These are phyloP conservation scores for Dolichotis patagonum DNA, from an alignment of 2,113 vertebrate species.

Conservation along the genomic window DNA sequence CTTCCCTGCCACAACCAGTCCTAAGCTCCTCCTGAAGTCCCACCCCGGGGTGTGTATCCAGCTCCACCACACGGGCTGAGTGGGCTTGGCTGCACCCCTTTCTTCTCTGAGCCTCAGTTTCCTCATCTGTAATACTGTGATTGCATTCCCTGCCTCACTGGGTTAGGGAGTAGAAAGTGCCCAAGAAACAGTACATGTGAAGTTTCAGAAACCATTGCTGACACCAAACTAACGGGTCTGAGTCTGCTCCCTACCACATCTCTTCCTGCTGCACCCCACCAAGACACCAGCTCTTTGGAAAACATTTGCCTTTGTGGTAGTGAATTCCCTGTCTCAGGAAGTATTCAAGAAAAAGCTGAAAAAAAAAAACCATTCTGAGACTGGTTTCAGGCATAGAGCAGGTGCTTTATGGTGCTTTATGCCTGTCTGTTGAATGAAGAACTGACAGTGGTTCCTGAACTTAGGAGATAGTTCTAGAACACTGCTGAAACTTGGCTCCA, in stretches of 20 bases:
- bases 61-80: background rate
- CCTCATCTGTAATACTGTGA: background rate
- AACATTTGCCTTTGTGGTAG: background rate
- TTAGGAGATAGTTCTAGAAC: background rate
- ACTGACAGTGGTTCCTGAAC: background rate
- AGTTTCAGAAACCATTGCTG: background rate
- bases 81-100: background rate
- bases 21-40: rapidly evolving
- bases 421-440: background rate
- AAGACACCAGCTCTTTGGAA: background rate
- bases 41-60: no score
- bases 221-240: background rate
- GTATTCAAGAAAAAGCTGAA: background rate
- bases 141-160: background rate
- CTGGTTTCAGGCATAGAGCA: background rate
- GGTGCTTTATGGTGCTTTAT: background rate
- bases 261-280: background rate
- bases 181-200: background rate
- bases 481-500: background rate
- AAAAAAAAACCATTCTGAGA: background rate
- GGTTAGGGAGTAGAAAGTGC: rapidly evolving
- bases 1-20: no score
- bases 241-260: background rate
- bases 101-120: background rate
- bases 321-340: background rate